A percentile compares a stretch with the other conserved stretches of the same genome.
phyloP scores from a whole-genome alignment of 1,140 invertebrate genomes.

The Heliconius eleuchia region DNA sequence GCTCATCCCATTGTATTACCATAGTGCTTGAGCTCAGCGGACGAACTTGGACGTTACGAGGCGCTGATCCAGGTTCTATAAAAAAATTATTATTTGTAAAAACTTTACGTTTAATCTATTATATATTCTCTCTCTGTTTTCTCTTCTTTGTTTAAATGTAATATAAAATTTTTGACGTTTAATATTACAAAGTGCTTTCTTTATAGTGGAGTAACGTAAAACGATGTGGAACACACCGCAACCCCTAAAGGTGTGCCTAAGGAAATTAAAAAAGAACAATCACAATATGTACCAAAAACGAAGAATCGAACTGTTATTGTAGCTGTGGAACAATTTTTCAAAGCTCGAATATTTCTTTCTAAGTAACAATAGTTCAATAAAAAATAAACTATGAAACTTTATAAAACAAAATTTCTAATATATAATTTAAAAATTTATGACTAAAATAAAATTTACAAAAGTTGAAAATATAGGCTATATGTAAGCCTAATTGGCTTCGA shows the following conservation, averaged over 20 bases:
- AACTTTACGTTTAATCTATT: neutral
- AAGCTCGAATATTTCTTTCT: neutral
- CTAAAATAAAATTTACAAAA: constrained; percentile 11
- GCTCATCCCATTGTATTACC: constrained; percentile 98
- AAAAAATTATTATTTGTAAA: neutral
- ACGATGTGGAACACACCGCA: neutral
- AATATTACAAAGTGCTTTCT: neutral
- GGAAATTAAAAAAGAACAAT: neutral
- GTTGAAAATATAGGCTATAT: neutral
- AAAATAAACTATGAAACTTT: neutral
- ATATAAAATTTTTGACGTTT: neutral
- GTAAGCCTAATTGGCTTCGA: constrained; percentile 20
- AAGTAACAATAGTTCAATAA: neutral
- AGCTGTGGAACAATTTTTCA: neutral
- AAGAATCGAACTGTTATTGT: neutral
- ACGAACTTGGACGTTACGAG: constrained; percentile 94
- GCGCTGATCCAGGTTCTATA: constrained; percentile 96
- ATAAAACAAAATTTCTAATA: neutral
- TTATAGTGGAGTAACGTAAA: neutral
- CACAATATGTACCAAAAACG: neutral
- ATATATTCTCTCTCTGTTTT: no score
- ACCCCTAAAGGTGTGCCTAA: neutral
- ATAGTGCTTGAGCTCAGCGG: constrained; percentile 97
- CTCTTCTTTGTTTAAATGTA: no score
- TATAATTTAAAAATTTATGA: neutral